These are phyloP conservation scores for Myotis findleyi DNA, from an alignment of 2,797 vertebrate genomes.

Conservation along the genomic window DNA sequence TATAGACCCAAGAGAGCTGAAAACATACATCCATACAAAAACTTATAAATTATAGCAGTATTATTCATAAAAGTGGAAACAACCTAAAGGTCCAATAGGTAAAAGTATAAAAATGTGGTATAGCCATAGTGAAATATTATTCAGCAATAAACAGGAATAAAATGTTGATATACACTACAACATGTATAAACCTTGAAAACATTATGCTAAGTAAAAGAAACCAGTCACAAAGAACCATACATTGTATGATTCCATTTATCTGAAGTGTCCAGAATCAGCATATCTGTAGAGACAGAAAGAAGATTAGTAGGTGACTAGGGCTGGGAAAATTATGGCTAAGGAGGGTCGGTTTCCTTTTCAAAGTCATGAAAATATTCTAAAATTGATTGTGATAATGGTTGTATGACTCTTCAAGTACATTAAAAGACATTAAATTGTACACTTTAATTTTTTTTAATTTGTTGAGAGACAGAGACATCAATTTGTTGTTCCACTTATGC, in stretches of 20 bases:
- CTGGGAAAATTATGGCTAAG: neutral
- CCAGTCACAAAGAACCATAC: neutral
- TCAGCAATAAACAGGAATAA: neutral
- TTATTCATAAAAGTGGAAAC: neutral
- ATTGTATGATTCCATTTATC: neutral
- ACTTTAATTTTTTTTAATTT: neutral
- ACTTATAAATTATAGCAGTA: neutral
- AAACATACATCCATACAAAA: conserved; percentile 35
- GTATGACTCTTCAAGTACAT: neutral
- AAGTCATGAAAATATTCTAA: neutral
- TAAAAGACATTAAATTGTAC: neutral
- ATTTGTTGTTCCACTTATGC: neutral
- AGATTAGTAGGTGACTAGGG: neutral
- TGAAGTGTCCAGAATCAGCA: neutral
- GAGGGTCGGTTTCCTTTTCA: neutral
- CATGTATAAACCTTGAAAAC: neutral
- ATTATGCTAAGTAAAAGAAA: neutral
- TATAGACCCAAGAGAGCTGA: neutral
- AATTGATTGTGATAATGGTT: neutral
- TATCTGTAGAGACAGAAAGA: neutral
- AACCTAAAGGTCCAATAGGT: neutral
- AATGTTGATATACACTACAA: neutral
- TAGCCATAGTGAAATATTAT: neutral
- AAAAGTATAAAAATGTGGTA: neutral
- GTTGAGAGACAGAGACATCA: neutral